Conservation (phyloP, 2,797 vertebrate species). For the Benthosema pterotum region DNA sequence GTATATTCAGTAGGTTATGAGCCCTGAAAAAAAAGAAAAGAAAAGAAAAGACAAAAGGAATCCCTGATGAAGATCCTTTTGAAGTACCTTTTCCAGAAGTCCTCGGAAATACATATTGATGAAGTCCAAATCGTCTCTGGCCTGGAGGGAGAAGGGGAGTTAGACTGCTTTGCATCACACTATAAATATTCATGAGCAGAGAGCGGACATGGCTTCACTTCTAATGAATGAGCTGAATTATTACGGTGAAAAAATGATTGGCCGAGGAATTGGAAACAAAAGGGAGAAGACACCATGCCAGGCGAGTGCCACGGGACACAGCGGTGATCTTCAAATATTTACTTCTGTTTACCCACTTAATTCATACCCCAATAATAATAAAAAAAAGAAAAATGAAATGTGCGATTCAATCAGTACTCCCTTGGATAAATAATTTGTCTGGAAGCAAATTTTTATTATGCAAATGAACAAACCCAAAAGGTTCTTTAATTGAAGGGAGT, state of each 20-base stretch:
- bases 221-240: constrained; percentile 88
- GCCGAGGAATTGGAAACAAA: constrained; percentile 83
- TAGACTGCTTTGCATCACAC: constrained; percentile 89
- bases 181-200: constrained; percentile 93
- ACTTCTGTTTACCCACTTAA: constrained; percentile 1
- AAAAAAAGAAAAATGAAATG: too few relatives aligned
- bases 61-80: constrained; percentile 95
- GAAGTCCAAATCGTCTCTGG: constrained; percentile 97
- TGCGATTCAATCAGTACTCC: background rate
- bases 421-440: constrained; percentile 36
- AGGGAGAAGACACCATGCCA: constrained; percentile 47
- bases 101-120: constrained; percentile 98
- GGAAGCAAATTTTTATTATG: constrained; percentile 24
- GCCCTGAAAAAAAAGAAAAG: constrained; percentile 86
- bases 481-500: constrained; percentile 11
- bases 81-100: constrained; percentile 96
- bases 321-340: constrained; percentile 25
- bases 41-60: constrained; percentile 97
- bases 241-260: constrained; percentile 86
- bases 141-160: constrained; percentile 90
- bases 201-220: constrained; percentile 83
- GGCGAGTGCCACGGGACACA: constrained; percentile 48
- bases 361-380: too few relatives aligned
- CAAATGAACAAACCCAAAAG: constrained; percentile 38
- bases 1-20: constrained; percentile 69